phyloP scores from a whole-genome alignment of 2,888 invertebrate species.

The Mesochorus sp. region DNA sequence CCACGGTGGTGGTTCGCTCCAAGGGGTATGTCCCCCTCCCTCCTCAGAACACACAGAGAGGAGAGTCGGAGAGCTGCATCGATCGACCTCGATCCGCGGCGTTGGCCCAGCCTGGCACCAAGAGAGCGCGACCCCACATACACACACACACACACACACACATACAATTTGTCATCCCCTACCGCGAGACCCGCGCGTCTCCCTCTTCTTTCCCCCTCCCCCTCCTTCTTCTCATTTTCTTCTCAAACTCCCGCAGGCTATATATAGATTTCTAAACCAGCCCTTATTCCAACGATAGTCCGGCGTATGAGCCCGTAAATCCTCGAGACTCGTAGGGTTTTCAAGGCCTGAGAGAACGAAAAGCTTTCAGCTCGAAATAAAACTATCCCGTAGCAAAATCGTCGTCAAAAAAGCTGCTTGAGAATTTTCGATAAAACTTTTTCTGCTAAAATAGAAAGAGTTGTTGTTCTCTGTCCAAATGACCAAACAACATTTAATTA shows the following conservation, averaged over 20 bases:
- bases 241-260: not conserved
- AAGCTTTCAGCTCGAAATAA: too few relatives aligned
- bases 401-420: too few relatives aligned
- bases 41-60: slow-evolving; percentile 34
- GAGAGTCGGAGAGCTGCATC: slow-evolving; percentile 77
- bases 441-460: too few relatives aligned
- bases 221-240: not conserved
- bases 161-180: slow-evolving; percentile 68
- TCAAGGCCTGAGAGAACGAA: too few relatives aligned
- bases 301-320: too few relatives aligned
- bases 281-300: not conserved
- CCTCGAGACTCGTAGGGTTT: too few relatives aligned
- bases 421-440: too few relatives aligned
- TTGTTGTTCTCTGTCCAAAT: too few relatives aligned
- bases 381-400: too few relatives aligned
- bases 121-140: slow-evolving; percentile 65
- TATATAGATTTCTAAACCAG: too few relatives aligned
- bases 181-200: slow-evolving; percentile 35
- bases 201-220: slow-evolving; percentile 31
- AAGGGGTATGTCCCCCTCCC: slow-evolving; percentile 54
- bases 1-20: slow-evolving; percentile 50
- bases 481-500: too few relatives aligned
- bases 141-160: slow-evolving; percentile 68
- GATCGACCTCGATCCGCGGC: slow-evolving; percentile 79
- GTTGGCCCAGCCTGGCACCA: slow-evolving; percentile 73